These are phyloP conservation scores for Colossoma macropomum DNA, from an alignment of 2,113 vertebrate genomes.

Conservation along the genomic window DNA sequence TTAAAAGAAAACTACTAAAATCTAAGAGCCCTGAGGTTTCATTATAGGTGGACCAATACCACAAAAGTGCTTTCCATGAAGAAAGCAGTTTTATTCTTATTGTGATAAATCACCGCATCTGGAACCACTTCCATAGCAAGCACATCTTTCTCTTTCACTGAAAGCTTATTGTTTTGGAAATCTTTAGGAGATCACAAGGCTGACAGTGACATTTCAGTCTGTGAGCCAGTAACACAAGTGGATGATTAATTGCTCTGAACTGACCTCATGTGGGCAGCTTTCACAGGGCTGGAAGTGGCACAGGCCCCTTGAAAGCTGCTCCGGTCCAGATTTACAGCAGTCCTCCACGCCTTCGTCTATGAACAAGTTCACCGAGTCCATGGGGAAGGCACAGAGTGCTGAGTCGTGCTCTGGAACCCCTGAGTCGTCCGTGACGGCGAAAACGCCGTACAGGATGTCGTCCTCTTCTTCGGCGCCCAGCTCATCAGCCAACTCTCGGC, in stretches of 20 bases:
- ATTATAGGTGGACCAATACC: neutral
- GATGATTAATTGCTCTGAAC: neutral
- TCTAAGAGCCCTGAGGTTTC: neutral
- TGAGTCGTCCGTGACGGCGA: slow-evolving; percentile 70
- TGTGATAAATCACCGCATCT: too few species aligned
- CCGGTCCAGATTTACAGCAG: slow-evolving; percentile 81
- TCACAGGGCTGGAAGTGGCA: slow-evolving; percentile 86
- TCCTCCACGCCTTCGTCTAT: slow-evolving; percentile 85
- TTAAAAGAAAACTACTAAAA: too few species aligned
- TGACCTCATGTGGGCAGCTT: slow-evolving; percentile 82
- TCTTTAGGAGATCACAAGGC: neutral
- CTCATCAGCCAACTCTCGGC: slow-evolving; percentile 74
- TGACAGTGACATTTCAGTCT: neutral
- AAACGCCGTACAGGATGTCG: slow-evolving; percentile 86
- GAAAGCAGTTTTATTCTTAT: neutral
- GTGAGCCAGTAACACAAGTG: neutral
- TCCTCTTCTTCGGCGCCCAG: slow-evolving; percentile 72
- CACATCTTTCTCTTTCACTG: neutral
- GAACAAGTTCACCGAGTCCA: slow-evolving; percentile 81
- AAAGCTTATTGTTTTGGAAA: neutral
- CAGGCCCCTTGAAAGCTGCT: slow-evolving; percentile 82
- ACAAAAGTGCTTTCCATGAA: too few species aligned
- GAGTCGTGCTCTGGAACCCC: slow-evolving; percentile 68
- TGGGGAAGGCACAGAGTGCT: slow-evolving; percentile 87
- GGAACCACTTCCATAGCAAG: neutral